Conservation (phyloP, 2,113 vertebrate species). For the Microtus richardsoni region DNA sequence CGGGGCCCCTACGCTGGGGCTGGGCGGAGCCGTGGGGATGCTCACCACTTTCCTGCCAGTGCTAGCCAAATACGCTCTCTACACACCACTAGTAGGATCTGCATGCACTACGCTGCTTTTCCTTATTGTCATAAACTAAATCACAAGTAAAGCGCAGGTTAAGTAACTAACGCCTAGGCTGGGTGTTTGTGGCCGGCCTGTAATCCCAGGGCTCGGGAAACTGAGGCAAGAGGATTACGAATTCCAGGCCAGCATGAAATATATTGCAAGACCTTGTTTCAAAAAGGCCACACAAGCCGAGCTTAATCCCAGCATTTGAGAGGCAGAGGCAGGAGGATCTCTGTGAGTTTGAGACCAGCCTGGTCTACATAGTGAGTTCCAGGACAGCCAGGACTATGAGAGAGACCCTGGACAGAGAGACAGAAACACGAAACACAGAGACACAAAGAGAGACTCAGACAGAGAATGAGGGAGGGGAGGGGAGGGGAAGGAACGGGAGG, state of each 20-base stretch:
- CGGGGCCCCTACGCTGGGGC: too few relatives aligned
- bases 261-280: neutral
- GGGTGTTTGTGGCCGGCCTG: neutral
- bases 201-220: neutral
- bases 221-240: neutral
- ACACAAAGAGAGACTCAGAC: too few relatives aligned
- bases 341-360: neutral
- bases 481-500: rapidly evolving
- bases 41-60: rapidly evolving
- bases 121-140: neutral
- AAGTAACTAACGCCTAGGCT: neutral
- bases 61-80: neutral
- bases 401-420: neutral
- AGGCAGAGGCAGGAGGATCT: neutral
- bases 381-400: neutral
- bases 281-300: neutral
- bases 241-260: neutral
- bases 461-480: too few relatives aligned
- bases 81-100: too few relatives aligned
- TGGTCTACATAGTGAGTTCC: neutral
- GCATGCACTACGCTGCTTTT: neutral
- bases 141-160: neutral
- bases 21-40: neutral
- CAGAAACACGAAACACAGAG: neutral
- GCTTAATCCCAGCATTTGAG: neutral